These are phyloP conservation scores for Andricus curvator DNA, from an alignment of 2,888 invertebrate species.

Conservation along the genomic window DNA sequence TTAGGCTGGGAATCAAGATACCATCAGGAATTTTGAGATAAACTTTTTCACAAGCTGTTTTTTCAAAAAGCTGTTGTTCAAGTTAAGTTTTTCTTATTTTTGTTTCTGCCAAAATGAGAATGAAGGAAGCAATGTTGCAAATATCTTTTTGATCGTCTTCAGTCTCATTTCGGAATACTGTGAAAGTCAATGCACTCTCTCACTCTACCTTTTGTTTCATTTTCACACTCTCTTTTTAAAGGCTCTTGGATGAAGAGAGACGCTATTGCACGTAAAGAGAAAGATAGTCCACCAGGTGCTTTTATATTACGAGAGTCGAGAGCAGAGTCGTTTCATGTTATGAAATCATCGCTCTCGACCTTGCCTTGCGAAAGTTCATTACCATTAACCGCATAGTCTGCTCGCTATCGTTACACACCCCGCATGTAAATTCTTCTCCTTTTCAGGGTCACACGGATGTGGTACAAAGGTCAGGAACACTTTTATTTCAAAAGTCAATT, in stretches of 20 bases:
- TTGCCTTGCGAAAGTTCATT: constrained; percentile 77
- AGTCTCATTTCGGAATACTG: not conserved
- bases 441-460: constrained; percentile 37
- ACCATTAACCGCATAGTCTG: constrained; percentile 70
- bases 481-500: constrained; percentile 3
- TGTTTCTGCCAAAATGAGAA: not conserved
- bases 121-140: not conserved
- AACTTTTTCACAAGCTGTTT: no score
- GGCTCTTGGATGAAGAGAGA: constrained; percentile 42
- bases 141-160: not conserved
- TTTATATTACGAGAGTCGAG: constrained; percentile 52
- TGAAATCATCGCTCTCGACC: constrained; percentile 74
- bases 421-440: constrained; percentile 29
- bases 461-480: constrained; percentile 11
- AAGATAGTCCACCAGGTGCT: constrained; percentile 45
- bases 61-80: not conserved
- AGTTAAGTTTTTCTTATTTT: not conserved
- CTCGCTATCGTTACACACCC: constrained; percentile 30
- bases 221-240: constrained; percentile 21
- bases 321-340: constrained; percentile 62
- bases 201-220: constrained; percentile 19
- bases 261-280: constrained; percentile 51
- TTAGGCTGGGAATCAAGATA: not conserved
- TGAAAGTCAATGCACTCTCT: constrained; percentile 24
- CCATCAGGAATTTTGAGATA: no score